A percentile compares a stretch with the other conserved stretches of the same genome.
Conservation (phyloP, 2,888 invertebrate genomes). For the Papilio demoleus region DNA sequence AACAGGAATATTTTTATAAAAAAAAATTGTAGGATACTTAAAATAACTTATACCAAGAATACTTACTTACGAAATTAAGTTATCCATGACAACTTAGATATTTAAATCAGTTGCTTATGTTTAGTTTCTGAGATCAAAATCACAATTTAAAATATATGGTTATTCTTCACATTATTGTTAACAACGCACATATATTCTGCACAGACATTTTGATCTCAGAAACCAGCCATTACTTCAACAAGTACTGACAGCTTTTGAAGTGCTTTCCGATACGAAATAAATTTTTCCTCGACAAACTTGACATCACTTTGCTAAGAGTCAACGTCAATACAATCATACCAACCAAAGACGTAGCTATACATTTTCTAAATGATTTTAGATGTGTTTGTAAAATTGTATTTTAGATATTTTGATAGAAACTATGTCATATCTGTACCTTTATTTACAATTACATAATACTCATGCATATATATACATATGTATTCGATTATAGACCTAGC, state of each 20-base stretch:
- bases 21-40: not conserved
- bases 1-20: not conserved
- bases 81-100: constrained; percentile 14
- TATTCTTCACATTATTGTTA: too few relatives aligned
- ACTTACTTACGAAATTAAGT: not conserved
- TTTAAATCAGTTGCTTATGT: constrained; percentile 12
- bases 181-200: too few relatives aligned
- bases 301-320: not conserved
- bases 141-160: too few relatives aligned
- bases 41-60: not conserved
- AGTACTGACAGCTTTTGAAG: constrained; percentile 12
- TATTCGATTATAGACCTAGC: constrained; percentile 6
- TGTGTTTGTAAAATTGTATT: too few relatives aligned
- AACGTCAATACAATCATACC: not conserved
- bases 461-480: not conserved
- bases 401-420: too few relatives aligned
- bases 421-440: too few relatives aligned
- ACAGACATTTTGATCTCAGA: too few relatives aligned
- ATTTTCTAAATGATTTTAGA: too few relatives aligned
- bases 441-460: too few relatives aligned
- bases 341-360: too few relatives aligned
- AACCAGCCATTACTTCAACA: too few relatives aligned
- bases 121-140: too few relatives aligned
- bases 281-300: constrained; percentile 7
- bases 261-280: constrained; percentile 31